phyloP scores from a whole-genome alignment of 2,888 invertebrate genomes.

The Hetaerina titia region DNA sequence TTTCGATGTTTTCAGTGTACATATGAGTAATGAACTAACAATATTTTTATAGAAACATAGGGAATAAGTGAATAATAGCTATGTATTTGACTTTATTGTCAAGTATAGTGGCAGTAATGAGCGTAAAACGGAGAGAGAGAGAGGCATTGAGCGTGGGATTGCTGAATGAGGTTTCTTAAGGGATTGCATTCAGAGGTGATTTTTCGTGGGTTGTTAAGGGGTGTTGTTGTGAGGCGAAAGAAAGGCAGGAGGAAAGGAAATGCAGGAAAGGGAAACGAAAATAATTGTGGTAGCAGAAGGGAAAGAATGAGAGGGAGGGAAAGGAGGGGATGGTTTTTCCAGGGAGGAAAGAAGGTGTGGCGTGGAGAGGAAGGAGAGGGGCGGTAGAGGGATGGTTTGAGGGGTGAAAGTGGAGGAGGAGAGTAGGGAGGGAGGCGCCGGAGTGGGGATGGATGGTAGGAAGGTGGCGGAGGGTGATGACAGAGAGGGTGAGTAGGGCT shows the following conservation, averaged over 20 bases:
- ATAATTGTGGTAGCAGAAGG: not conserved
- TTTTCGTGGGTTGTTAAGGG: not conserved
- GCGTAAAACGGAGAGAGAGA: not conserved
- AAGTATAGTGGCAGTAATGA: not conserved
- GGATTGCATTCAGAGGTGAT: not conserved
- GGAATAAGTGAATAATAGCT: not conserved
- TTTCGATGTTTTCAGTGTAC: too few species aligned
- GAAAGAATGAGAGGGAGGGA: not conserved
- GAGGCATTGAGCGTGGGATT: not conserved
- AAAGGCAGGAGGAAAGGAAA: not conserved
- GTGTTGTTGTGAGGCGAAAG: not conserved
- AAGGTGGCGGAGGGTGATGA: not conserved
- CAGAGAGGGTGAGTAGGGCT: not conserved
- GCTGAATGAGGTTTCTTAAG: not conserved
- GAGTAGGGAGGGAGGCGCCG: not conserved
- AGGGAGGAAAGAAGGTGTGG: slow-evolving; percentile 36
- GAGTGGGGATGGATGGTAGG: not conserved
- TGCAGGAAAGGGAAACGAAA: not conserved
- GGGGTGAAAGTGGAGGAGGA: not conserved
- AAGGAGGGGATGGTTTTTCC: not conserved
- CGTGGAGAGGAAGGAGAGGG: slow-evolving; percentile 16
- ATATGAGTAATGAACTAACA: too few species aligned
- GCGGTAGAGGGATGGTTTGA: slow-evolving; percentile 3
- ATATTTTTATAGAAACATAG: not conserved
- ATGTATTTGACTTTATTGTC: not conserved